Evolutionary conservation across 2,888 invertebrate species (phyloP), one percentile per base, ranked within the genome.

Genomic region (Eristalis pertinax): DNA sequence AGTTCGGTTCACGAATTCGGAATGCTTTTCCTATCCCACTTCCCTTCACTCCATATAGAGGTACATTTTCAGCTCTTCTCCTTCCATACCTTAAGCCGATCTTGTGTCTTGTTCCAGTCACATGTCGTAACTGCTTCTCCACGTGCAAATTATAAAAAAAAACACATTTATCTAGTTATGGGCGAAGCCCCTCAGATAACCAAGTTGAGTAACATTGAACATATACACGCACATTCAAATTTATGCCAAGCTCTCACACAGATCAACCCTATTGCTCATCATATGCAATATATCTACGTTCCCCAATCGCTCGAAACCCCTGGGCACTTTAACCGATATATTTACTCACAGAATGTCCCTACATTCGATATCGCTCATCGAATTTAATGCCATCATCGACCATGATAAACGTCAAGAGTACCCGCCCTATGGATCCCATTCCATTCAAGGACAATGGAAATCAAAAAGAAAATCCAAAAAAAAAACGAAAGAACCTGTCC

Each of bases 311-410:
- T 22, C 5, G 22, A 19, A 41, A 38, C 38, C 60, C 58, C 67
- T 15, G 15, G 41, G 8, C 22, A 73, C 32, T 32, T 68, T 63
- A 62, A 77, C 35, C 77, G 64, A 70, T 79, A 62, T n/a, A 72
- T 72, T 72, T 72, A 72, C 78, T 72, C 50, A 60, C 65, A 43
- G 24, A 64, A 72, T 24, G 22, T 72, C 38, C 69, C 11, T 15
- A 58, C 58, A 72, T 50, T 67, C 24, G 43, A 60, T 79, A 79
- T 74, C 69, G 68, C 32, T 64, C 56, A 81, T 75, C 41, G 58
- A 74, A 64, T 75, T 81, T 81, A 81, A 69, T 63, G 68, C 75
- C 58, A 63, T 63, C 38, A 75, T 75, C 81, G 41, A 22, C 74
- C 22, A 56, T 56, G 63, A 43, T 19, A 24, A 67, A 65, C 15